These are phyloP conservation scores for Calycopis cecrops DNA, from an alignment of 1,140 invertebrate species.

Conservation along the genomic window DNA sequence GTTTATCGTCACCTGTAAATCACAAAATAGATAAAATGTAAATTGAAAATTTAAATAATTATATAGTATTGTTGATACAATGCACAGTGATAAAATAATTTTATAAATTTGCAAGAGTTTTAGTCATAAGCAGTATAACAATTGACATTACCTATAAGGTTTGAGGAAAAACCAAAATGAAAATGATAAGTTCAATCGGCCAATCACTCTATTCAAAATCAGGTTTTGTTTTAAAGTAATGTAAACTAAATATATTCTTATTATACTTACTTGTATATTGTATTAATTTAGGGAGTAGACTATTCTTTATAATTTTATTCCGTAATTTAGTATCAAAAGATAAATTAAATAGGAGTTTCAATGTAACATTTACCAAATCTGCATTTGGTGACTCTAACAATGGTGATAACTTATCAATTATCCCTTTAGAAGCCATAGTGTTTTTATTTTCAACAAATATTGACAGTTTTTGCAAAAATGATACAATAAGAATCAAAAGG, in stretches of 20 bases:
- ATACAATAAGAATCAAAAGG: conserved; percentile 92
- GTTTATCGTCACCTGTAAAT: conserved; percentile 85
- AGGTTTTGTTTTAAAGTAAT: too few relatives aligned
- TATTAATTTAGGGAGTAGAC: conserved; percentile 92
- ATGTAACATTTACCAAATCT: conserved; percentile 90
- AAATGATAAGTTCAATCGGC: too few relatives aligned
- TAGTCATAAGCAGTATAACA: too few relatives aligned
- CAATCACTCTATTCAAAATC: too few relatives aligned
- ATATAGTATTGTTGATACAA: too few relatives aligned
- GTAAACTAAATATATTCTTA: background rate
- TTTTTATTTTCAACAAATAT: conserved; percentile 97
- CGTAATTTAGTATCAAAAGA: conserved; percentile 95
- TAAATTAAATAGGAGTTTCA: conserved; percentile 95
- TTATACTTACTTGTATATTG: conserved; percentile 85
- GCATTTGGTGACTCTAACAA: conserved; percentile 83
- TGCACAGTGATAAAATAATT: too few relatives aligned
- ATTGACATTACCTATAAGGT: too few relatives aligned
- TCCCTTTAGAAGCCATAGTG: conserved; percentile 86
- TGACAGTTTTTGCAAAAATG: conserved; percentile 96
- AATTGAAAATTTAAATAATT: background rate
- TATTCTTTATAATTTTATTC: conserved; percentile 92
- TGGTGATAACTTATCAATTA: conserved; percentile 85
- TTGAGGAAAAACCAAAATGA: too few relatives aligned
- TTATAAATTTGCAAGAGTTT: too few relatives aligned
- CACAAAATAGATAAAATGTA: too few relatives aligned